Evolutionary conservation across 2,113 vertebrate genomes (phyloP), one percentile per base, ranked within the genome.

Genomic region (Sturnira hondurensis): DNA sequence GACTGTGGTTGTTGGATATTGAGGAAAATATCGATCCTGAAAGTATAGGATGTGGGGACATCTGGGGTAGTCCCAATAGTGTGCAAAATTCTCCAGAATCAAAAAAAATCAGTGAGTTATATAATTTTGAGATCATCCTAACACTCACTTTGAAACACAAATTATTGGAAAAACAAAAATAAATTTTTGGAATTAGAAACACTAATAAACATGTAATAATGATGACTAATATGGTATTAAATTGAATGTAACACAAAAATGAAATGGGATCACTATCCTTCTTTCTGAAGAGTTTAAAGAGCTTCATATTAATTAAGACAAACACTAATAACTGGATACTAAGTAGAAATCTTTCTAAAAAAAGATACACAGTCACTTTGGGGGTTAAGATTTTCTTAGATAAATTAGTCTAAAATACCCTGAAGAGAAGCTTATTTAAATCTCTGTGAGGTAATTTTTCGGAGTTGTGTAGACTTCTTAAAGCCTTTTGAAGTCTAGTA

Each of bases 381-480:
- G 7, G 52, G 22, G 36, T 68, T 83, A 86, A 70, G 26, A 26
- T 78, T 70, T 65, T 63, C 56, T 50, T 73, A 61, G 36, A 65
- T 74, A 52, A 3, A 93, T 38, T 65, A 86, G 24, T 84, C n/a
- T 86, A 43, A 95, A 95, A 89, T 67, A 47, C 45, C 38, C 58
- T 71, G 14, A 68, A 77, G 47, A 88, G 36, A 78, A 73, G 16
- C n/a, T 78, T 84, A 78, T 87, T 92, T 19, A 93, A 83, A 65
- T n/a, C 84, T 54, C 28, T 85, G 47, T 58, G 38, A 96, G 71
- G 50, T 26, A 36, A 94, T 90, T 92, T 92, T 68, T 90, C 54
- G 89, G 26, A 76, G 26, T 54, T 70, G 7, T 43, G 19, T 12
- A 41, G 45, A 86, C 90, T 63, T 11, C 13, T 67, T 63, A 65